A percentile compares a stretch with the other conserved stretches of the same genome.
Conservation (phyloP, 1,140 invertebrate species). For the Temnothorax longispinosus region DNA sequence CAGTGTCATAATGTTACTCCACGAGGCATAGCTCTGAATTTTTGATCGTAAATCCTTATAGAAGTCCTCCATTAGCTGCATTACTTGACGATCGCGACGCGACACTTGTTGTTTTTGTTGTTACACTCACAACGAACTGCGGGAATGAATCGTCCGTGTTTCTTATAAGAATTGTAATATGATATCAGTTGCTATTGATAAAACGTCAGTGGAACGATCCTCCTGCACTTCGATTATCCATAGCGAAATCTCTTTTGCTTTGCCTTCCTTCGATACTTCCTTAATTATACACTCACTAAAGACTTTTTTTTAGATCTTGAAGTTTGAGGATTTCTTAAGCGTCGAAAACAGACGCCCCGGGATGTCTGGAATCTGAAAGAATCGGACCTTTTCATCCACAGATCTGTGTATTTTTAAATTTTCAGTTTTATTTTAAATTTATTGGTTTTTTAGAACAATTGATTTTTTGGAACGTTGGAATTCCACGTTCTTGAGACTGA, state of each 20-base stretch:
- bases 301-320: neutral
- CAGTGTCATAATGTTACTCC: conserved; percentile 78
- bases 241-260: conserved; percentile 60
- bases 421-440: neutral
- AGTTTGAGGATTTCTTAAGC: neutral
- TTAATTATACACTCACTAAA: neutral
- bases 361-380: neutral
- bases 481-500: neutral
- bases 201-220: conserved; percentile 72
- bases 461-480: neutral
- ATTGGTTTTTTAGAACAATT: neutral
- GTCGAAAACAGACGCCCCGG: neutral
- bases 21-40: conserved; percentile 72
- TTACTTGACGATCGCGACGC: conserved; percentile 69
- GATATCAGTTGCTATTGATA: conserved; percentile 68
- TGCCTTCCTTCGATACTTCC: conserved; percentile 8
- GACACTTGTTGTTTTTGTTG: conserved; percentile 72
- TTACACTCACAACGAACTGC: conserved; percentile 72
- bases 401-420: neutral
- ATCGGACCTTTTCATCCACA: neutral
- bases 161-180: conserved; percentile 71
- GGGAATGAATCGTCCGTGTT: conserved; percentile 38
- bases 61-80: conserved; percentile 72
- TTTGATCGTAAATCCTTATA: conserved; percentile 71
- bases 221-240: conserved; percentile 76